Conservation (phyloP, 2,113 vertebrate genomes). For the Hylia prasina region DNA sequence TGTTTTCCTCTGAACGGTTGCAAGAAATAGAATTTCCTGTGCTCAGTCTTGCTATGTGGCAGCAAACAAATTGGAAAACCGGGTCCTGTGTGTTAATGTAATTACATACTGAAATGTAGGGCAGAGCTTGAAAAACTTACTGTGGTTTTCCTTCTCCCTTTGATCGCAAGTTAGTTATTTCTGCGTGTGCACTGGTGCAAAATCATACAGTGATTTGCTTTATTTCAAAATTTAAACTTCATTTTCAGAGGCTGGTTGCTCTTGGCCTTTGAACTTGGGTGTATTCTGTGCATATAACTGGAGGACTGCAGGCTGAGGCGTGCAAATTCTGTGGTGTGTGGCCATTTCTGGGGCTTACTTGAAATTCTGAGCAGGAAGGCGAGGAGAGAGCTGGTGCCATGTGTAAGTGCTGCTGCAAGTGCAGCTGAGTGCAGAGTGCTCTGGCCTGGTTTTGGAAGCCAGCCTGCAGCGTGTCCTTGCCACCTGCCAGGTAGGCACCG, state of each 20-base stretch:
- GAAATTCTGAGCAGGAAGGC: background rate
- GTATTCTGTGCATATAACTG: fast-evolving
- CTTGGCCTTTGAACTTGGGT: background rate
- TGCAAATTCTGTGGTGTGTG: fast-evolving
- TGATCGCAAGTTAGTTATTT: background rate
- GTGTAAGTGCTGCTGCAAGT: background rate
- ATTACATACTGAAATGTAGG: background rate
- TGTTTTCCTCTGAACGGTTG: background rate
- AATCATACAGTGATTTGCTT: background rate
- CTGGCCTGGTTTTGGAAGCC: background rate
- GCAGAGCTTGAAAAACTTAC: background rate
- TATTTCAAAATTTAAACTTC: background rate
- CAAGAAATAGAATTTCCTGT: background rate
- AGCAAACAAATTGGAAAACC: slow-evolving; percentile 3
- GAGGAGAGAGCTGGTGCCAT: background rate
- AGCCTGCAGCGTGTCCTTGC: background rate
- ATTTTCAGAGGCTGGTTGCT: background rate
- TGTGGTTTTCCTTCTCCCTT: background rate
- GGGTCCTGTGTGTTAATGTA: background rate
- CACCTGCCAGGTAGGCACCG: background rate
- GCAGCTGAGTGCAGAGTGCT: background rate
- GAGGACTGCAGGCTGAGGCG: too few species aligned
- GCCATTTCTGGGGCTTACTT: background rate
- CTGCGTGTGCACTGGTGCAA: background rate
- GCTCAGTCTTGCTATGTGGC: background rate